Conservation (phyloP, 2,797 vertebrate species). For the Ciconia nigra region DNA sequence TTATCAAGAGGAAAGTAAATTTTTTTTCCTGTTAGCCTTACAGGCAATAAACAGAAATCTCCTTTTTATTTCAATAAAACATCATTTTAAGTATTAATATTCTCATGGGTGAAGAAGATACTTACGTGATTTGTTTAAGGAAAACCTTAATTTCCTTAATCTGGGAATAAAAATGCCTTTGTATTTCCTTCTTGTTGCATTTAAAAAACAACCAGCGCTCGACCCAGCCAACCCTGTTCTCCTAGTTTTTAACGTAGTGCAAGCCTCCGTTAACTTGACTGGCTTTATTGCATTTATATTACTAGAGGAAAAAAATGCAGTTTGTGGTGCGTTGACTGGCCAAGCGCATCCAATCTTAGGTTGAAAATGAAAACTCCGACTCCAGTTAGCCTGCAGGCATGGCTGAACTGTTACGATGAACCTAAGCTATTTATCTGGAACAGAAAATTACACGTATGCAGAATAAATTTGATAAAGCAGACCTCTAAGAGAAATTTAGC, state of each 20-base stretch:
- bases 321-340: neutral
- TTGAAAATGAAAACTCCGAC: slow-evolving; percentile 12
- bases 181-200: neutral
- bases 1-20: neutral
- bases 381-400: slow-evolving; percentile 13
- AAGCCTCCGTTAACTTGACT: neutral
- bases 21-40: neutral
- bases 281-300: neutral
- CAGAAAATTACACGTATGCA: neutral
- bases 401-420: neutral
- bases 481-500: neutral
- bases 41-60: neutral
- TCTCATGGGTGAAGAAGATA: neutral
- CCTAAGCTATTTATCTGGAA: neutral
- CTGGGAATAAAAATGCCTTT: neutral
- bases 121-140: neutral
- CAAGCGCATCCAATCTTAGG: slow-evolving; percentile 20
- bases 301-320: neutral
- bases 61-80: neutral
- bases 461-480: neutral
- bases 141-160: neutral
- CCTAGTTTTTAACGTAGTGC: neutral
- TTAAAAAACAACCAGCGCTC: neutral
- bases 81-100: neutral
- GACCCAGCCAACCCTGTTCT: neutral